phyloP scores from a whole-genome alignment of 2,113 vertebrate genomes.

The Dinomys branickii region DNA sequence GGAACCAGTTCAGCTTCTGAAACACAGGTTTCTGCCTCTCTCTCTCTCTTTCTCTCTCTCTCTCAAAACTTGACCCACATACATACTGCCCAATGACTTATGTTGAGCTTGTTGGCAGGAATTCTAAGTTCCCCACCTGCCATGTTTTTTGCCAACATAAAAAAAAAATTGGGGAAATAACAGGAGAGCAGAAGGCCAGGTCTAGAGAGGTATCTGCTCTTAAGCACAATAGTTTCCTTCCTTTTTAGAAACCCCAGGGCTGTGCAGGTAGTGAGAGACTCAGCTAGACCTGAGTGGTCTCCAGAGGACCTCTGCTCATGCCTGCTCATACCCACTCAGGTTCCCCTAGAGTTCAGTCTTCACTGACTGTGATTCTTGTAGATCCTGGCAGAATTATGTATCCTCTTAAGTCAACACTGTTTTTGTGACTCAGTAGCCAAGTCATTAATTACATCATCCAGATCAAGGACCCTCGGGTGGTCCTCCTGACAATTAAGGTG shows the following conservation, averaged over 20 bases:
- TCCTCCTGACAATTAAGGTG: background rate
- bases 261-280: fast-evolving
- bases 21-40: background rate
- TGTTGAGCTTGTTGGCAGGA: background rate
- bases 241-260: fast-evolving
- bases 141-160: background rate
- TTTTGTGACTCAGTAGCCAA: background rate
- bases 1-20: background rate
- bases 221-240: fast-evolving
- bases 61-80: background rate
- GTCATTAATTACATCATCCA: background rate
- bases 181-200: background rate
- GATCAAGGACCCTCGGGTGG: background rate
- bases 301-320: too few relatives aligned
- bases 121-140: background rate
- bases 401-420: background rate
- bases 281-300: fast-evolving
- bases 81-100: background rate
- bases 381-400: background rate
- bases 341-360: too few relatives aligned
- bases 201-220: background rate
- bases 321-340: too few relatives aligned
- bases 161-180: background rate
- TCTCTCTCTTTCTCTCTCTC: background rate
- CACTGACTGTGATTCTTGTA: background rate